Evolutionary conservation across 2,113 vertebrate genomes (phyloP).

Genomic region (Blennius ocellaris): DNA sequence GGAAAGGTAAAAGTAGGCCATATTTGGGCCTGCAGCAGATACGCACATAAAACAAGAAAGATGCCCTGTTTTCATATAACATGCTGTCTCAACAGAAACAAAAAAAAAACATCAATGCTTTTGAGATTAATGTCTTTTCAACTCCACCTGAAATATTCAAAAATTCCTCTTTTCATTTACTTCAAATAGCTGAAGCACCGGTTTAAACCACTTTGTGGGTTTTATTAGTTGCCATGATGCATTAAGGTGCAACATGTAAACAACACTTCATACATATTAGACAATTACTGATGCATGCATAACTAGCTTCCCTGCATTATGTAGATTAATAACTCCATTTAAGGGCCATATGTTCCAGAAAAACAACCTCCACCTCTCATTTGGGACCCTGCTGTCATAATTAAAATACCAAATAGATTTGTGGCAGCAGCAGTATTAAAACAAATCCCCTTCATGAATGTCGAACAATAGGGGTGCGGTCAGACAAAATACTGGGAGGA

Average conservation of each 20-base stretch:
- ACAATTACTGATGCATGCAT: constrained; percentile 8
- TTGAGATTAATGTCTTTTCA: no score
- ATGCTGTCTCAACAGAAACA: constrained; percentile 61
- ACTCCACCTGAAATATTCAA: no score
- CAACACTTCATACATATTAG: constrained; percentile 25
- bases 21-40: constrained; percentile 71
- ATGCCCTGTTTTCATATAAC: constrained; percentile 50
- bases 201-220: neutral
- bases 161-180: constrained; percentile 3
- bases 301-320: constrained; percentile 31
- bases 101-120: constrained; percentile 30
- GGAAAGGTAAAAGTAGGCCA: constrained; percentile 78
- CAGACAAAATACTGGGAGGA: no score
- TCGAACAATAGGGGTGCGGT: no score
- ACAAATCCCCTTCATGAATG: constrained; percentile 7
- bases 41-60: constrained; percentile 55
- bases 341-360: constrained; percentile 16
- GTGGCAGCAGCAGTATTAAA: neutral
- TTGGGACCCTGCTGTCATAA: constrained; percentile 20
- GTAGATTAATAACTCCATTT: constrained; percentile 39
- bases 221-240: neutral
- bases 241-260: constrained; percentile 31
- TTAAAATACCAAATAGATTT: constrained; percentile 40
- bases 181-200: constrained; percentile 1
- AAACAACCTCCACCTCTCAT: constrained; percentile 16